Base-by-base conservation (phyloP, 2,888 invertebrate genomes). In the Eupeodes latifasciatus region DNA sequence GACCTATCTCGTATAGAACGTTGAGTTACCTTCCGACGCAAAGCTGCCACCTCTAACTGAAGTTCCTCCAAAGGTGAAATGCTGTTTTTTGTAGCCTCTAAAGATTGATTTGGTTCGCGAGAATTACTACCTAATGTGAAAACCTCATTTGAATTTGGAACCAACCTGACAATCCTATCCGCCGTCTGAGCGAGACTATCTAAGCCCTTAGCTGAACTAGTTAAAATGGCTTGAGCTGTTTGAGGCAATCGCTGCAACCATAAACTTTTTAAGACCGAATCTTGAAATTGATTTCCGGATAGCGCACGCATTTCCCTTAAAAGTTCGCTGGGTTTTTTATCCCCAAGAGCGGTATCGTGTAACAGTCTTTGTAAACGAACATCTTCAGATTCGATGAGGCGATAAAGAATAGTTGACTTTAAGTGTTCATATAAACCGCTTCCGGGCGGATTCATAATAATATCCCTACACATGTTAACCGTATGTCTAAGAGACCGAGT, bases 371-470 rank as follows among this genome's bases (percentile, higher is more conserved):
- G 57, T 10, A 57, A 57, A 2, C 57, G 10, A 57, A 57, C 57
- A 1, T 57, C 57, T 12, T 57, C 57, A 57, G 57, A 57, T 12
- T 57, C 57, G 27, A 10, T 57, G 27, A 57, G 27, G 10, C 27
- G 57, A 57, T 1, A 27, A 57, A 34, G 57, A 57, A 57, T 57
- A 10, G 57, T 57, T 57, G 9, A 10, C 11, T 57, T 57, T 10
- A 57, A n/a, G n/a, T 53, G 53, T 36, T 55, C 44, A 7, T 59
- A 59, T 72, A 72, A 27, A 27, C 47, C 40, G 27, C 36, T 69
- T 36, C 55, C 69, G 55, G 55, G 55, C 7, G 69, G 69, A 5
- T 55, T 55, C 16, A 69, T 16, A n/a, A 69, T 69, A 9, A 69
- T 16, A 7, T 69, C 69, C 55, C 69, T 36, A 55, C 55, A 53